These are phyloP conservation scores for Tipula helvola DNA, from an alignment of 2,888 invertebrate genomes.

Conservation along the genomic window DNA sequence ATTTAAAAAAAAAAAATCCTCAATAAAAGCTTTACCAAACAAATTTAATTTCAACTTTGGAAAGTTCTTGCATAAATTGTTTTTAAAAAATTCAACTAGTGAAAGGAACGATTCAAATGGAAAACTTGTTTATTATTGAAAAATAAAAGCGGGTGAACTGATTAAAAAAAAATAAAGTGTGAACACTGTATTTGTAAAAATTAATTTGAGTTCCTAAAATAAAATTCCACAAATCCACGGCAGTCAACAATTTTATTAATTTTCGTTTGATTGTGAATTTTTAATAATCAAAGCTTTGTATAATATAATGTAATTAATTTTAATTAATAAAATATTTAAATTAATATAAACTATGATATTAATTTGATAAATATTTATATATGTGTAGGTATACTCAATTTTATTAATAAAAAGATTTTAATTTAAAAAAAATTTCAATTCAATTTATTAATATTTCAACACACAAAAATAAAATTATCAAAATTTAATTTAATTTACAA, in stretches of 20 bases:
- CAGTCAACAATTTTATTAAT: no score
- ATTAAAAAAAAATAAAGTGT: no score
- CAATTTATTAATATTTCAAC: not conserved
- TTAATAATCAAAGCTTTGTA: not conserved
- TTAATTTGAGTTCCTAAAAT: not conserved
- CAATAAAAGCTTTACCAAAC: not conserved
- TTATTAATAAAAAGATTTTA: not conserved
- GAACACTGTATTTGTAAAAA: not conserved
- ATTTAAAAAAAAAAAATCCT: not conserved
- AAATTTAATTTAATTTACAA: not conserved
- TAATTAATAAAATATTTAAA: not conserved
- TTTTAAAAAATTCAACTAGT: not conserved
- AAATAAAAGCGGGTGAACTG: no score
- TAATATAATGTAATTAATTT: not conserved
- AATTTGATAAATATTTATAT: not conserved
- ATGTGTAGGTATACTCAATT: not conserved
- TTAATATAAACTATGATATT: not conserved
- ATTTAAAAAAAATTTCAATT: not conserved
- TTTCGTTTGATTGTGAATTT: not conserved
- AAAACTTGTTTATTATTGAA: no score
- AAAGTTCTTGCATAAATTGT: not conserved
- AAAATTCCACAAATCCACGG: not conserved
- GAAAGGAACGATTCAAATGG: not conserved
- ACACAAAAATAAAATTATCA: not conserved
- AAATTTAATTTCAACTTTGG: not conserved